Percentiles rank a stretch among this genome's conserved stretches.
phyloP scores from a whole-genome alignment of 1,140 invertebrate species.

The Drosophila setifemur region DNA sequence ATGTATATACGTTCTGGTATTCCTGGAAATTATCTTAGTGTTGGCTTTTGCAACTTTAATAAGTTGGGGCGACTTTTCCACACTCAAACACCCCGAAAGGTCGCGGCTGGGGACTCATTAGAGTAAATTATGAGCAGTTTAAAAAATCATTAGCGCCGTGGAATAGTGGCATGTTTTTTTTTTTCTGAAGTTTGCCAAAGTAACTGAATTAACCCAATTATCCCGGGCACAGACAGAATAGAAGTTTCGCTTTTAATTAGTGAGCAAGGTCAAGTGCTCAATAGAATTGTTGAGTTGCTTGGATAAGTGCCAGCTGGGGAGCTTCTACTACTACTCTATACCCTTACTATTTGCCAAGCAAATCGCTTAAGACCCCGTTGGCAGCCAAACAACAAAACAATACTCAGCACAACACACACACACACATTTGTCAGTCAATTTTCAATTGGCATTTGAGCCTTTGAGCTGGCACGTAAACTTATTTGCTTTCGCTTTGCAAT shows the following conservation, averaged over 20 bases:
- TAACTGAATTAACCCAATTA: conserved; percentile 7
- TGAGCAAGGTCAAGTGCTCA: conserved; percentile 24
- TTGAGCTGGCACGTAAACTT: conserved; percentile 74
- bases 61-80: not conserved
- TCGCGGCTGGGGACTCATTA: conserved; percentile 39
- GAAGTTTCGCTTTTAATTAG: not conserved
- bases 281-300: conserved; percentile 1
- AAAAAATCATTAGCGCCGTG: conserved; percentile 42
- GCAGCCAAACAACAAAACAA: conserved; percentile 14
- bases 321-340: too few relatives aligned
- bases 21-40: not conserved
- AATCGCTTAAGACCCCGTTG: conserved; percentile 37
- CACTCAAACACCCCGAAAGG: not conserved
- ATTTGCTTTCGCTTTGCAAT: conserved; percentile 58
- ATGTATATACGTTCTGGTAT: not conserved
- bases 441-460: conserved; percentile 63
- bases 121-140: conserved; percentile 60
- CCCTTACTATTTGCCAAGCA: conserved; percentile 17
- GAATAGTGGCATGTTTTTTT: not conserved
- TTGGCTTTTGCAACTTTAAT: conserved; percentile 16
- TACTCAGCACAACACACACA: conserved; percentile 5
- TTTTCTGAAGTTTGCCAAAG: not conserved
- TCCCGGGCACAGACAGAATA: not conserved
- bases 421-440: conserved; percentile 76
- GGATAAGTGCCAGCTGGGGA: conserved; percentile 2